Base-by-base conservation (phyloP, 92 coral and sea anemone genomes). In the Phenganax subtilis region DNA sequence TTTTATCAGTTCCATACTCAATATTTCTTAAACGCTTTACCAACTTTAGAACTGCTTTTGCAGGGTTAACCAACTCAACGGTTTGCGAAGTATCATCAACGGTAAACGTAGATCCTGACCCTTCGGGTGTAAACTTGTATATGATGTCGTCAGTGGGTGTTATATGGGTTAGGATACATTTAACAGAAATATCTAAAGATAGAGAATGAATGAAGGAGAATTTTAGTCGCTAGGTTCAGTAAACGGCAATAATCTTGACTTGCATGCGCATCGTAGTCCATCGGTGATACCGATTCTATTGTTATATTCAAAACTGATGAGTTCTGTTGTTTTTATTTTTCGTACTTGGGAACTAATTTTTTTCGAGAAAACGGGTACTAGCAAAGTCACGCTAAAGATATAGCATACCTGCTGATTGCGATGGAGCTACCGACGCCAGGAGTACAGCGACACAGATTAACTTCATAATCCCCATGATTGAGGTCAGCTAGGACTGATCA, bases 391-490 rank as follows among this genome's bases (percentile, higher is more conserved):
- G 70, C 37, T 25, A 12, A 25, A 8, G 37, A 30, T 9, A 10
- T 10, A 30, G 7, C 73, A 17, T 64, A 64, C 70, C 70, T 64
- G 73, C 73, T 6, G 73, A 68, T 68, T 68, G 73, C 10, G 73
- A 68, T 68, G 73, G 73, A 28, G 73, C 14, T 10, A 30, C 14
- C 29, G 47, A 30, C 54, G 30, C 54, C 73, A 68, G 6, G 8
- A 68, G 16, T 37, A 68, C 52, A 28, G 54, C 73, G 30, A 68
- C 14, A 53, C 53, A 14, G 47, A 68, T 37, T 53, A 68, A 29
- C 52, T 30, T 68, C 12, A 68, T 68, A 20, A 68, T 30, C 54
- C 73, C 73, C 73, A 68, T 68, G n/a, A 30, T 68, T 68, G 73
- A 64, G 30, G 20, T 25, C 65, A 59, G 20, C 9, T 64, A 37